A percentile compares a stretch with the other conserved stretches of the same genome.
These are phyloP conservation scores for Conus canariensis DNA, from an alignment of 2,888 invertebrate species.

Conservation along the genomic window DNA sequence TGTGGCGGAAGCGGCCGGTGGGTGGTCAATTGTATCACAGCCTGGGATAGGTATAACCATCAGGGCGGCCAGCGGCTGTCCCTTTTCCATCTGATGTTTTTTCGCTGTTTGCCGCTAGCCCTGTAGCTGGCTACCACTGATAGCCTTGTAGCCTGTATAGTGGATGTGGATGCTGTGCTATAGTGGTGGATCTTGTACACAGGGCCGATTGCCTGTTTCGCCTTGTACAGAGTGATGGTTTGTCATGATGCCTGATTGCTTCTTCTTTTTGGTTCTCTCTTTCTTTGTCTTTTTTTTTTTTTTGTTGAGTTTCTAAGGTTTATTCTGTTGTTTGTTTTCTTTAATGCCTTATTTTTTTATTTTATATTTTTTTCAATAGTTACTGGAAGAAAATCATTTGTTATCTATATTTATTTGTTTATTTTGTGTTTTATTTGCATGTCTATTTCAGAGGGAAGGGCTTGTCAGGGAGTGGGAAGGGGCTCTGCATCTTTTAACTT, in stretches of 20 bases:
- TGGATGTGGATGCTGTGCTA: not conserved
- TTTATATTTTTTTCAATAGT: not conserved
- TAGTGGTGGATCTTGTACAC: not conserved
- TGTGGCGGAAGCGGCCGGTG: slow-evolving; percentile 69
- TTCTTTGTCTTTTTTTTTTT: not conserved
- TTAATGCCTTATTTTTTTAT: not conserved
- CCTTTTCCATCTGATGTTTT: not conserved
- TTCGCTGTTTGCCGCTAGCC: not conserved
- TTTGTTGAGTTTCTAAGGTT: not conserved
- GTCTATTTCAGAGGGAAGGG: not conserved
- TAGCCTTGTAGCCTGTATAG: not conserved
- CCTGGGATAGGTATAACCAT: slow-evolving; percentile 42
- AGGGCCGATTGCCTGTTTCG: not conserved
- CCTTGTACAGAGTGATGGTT: not conserved
- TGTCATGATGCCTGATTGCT: not conserved
- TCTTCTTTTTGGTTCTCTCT: not conserved
- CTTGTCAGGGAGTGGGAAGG: no score
- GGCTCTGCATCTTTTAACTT: no score
- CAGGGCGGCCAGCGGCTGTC: not conserved
- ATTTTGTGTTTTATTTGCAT: not conserved
- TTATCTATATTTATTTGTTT: not conserved
- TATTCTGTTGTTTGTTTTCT: not conserved
- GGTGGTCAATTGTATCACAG: slow-evolving; percentile 69
- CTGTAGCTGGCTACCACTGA: not conserved
- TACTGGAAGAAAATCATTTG: not conserved